phyloP scores from a whole-genome alignment of 1,140 invertebrate genomes.

The Popillia japonica region DNA sequence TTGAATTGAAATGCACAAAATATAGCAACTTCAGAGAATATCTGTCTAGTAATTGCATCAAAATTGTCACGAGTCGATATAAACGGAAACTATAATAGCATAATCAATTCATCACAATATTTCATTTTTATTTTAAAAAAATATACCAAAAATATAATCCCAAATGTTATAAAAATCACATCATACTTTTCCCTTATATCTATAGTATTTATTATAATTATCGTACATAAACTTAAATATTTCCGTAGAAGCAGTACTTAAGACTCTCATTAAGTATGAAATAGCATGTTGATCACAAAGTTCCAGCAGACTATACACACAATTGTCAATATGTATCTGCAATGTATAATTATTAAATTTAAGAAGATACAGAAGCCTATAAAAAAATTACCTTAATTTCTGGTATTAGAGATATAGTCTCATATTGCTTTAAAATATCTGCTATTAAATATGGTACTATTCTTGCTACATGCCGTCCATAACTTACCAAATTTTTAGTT shows the following conservation, averaged over 20 bases:
- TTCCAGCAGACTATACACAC: conserved; percentile 52
- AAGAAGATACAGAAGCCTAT: conserved; percentile 41
- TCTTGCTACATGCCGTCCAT: conserved; percentile 53
- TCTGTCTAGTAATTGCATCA: too few relatives aligned
- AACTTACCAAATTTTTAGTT: conserved; percentile 50
- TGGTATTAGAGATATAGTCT: conserved; percentile 50
- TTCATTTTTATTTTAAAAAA: too few relatives aligned
- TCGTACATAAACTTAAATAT: conserved; percentile 56
- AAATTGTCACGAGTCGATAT: too few relatives aligned
- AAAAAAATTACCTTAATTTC: conserved; percentile 52
- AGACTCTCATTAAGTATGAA: conserved; percentile 52
- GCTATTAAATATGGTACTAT: conserved; percentile 55
- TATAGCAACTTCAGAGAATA: too few relatives aligned
- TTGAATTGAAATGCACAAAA: too few relatives aligned
- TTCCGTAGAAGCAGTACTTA: conserved; percentile 55
- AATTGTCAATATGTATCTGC: conserved; percentile 56
- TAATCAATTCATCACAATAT: too few relatives aligned
- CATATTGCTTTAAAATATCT: conserved; percentile 55
- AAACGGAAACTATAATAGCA: too few relatives aligned
- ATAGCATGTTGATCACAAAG: conserved; percentile 56
- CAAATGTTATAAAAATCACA: neutral
- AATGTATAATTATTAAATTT: conserved; percentile 16
- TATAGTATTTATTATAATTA: conserved; percentile 58
- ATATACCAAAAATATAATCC: too few relatives aligned
- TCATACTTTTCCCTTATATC: conserved; percentile 59